Base-by-base conservation (phyloP, 2,888 invertebrate genomes). In the Halocaridina rubra region DNA sequence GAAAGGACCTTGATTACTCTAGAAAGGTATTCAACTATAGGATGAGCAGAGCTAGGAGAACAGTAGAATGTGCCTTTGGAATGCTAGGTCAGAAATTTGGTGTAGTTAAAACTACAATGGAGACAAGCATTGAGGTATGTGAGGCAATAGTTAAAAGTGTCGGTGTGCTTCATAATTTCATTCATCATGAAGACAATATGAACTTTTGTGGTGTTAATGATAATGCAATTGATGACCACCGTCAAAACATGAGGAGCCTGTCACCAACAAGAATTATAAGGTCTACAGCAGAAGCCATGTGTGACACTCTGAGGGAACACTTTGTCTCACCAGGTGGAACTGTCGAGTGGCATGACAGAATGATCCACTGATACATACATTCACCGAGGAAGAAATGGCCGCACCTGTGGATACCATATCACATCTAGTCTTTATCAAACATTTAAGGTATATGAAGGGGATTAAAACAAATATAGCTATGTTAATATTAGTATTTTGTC, bases 311-410 rank as follows among this genome's bases (percentile, higher is more conserved):
- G 80, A 85, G 46, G 24, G 69, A 85, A 59, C 80, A 85, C 22
- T 84, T 79, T 85, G 76, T 80, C 22, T 85, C 85, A 53, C 85
- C 80, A 69, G 69, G 80, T 57, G 85, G 80, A 69, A 57, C 80
- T 85, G 75, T 85, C 57, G 80, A 85, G 75, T 80, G 67, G 80
- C 80, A 80, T 30, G 80, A 80, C 80, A 85, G 85, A 85, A 80
- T 5, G 8, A 80, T 85, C 79, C 74, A 80, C 79, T 78, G 74
- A 79, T 71, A 16, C 24, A 77, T 82, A 67, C 4, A 32, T 77
- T 19, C 59, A 33, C 57, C 30, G 57, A 24, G 53, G 69, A 53
- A 81, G 29, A 39, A n/a, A 75, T 64, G 30, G 64, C 27, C 79
- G 3, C 53, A 69, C 79, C 77, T 19, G 77, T 78, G 61, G 19